These are phyloP conservation scores for Aphis gossypii DNA, from an alignment of 1,140 invertebrate species.

Conservation along the genomic window DNA sequence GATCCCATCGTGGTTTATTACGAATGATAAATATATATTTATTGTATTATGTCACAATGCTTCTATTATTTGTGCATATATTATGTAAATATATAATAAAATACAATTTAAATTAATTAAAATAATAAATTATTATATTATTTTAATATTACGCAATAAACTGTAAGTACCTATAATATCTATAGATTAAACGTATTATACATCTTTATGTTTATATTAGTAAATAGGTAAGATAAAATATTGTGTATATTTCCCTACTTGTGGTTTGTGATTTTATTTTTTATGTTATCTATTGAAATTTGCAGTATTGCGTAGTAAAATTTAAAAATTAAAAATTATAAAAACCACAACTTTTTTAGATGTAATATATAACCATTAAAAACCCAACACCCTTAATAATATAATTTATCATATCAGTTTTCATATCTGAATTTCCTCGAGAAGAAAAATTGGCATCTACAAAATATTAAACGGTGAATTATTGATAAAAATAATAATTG, in stretches of 20 bases:
- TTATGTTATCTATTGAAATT: not conserved
- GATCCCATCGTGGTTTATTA: not conserved
- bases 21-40: not conserved
- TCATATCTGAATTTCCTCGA: not conserved
- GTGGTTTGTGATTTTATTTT: not conserved
- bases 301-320: not conserved
- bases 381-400: not conserved
- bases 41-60: not conserved
- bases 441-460: not conserved
- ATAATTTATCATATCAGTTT: constrained; percentile 33
- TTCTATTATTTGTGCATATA: not conserved
- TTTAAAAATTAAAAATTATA: not conserved
- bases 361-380: not conserved
- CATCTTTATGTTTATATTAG: not conserved
- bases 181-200: not conserved
- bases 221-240: not conserved
- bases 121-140: not conserved
- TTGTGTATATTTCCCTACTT: not conserved
- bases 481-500: not conserved
- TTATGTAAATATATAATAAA: not conserved
- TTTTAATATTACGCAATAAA: not conserved
- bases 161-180: not conserved
- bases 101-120: not conserved
- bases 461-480: not conserved
- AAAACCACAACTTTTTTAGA: not conserved